Evolutionary conservation across 2,888 invertebrate species (phyloP).

Genomic region (Octonoba sinensis): DNA sequence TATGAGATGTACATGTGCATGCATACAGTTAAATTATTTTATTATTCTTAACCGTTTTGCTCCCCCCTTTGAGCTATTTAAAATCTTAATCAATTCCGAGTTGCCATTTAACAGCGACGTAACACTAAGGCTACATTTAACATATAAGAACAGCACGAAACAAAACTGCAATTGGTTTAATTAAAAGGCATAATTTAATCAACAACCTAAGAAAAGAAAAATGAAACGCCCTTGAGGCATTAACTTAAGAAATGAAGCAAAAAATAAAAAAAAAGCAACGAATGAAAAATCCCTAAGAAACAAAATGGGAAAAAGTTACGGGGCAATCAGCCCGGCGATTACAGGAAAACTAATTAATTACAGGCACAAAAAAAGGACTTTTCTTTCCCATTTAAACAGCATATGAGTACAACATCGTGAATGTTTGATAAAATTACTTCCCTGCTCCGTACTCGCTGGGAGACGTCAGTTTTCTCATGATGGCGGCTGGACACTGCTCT

Average conservation of each 20-base stretch:
- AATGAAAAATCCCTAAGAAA: slow-evolving; percentile 1
- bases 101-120: no score
- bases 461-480: slow-evolving; percentile 2
- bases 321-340: slow-evolving; percentile 47
- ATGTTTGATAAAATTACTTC: slow-evolving; percentile 52
- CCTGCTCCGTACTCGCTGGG: background rate
- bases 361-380: slow-evolving; percentile 26
- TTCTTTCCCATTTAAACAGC: slow-evolving; percentile 2
- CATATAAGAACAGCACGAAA: no score
- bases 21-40: no score
- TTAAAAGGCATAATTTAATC: slow-evolving; percentile 41
- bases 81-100: no score
- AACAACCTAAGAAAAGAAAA: background rate
- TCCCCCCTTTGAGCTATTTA: no score
- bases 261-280: background rate
- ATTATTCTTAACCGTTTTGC: no score
- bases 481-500: slow-evolving; percentile 11
- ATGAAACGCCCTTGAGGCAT: background rate
- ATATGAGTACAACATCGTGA: slow-evolving; percentile 22
- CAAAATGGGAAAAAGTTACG: background rate
- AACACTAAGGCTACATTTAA: no score
- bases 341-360: slow-evolving; percentile 54
- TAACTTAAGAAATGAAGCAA: background rate
- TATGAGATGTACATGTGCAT: no score
- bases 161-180: slow-evolving; percentile 30